Percentiles rank a stretch among this genome's conserved stretches.
These are phyloP conservation scores for Saturnia japonica DNA, from an alignment of 2,888 invertebrate species.

Conservation along the genomic window DNA sequence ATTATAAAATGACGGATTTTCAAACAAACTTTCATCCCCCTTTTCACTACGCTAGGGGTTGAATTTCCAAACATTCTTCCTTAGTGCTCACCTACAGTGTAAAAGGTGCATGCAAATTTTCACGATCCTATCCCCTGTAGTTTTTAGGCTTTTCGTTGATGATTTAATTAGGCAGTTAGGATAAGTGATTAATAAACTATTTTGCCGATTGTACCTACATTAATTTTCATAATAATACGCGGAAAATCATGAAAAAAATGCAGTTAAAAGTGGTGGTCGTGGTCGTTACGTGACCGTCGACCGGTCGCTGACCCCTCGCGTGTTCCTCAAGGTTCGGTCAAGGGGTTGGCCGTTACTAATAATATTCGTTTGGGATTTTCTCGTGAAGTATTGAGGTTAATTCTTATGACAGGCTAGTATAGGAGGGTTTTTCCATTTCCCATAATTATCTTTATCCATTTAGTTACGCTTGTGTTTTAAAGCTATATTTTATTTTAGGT, in stretches of 20 bases:
- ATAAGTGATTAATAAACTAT: neutral
- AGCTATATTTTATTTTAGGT: too few species aligned
- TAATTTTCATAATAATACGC: neutral
- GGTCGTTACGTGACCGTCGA: conserved; percentile 16
- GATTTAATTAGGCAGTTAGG: too few species aligned
- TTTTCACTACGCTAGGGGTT: too few species aligned
- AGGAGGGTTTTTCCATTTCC: neutral
- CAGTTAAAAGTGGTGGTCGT: neutral
- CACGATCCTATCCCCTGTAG: too few species aligned
- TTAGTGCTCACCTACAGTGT: too few species aligned
- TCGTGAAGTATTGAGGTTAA: conserved; percentile 4
- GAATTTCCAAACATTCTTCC: too few species aligned
- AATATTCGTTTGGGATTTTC: neutral
- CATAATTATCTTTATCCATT: neutral
- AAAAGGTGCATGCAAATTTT: too few species aligned
- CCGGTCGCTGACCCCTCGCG: conserved; percentile 28
- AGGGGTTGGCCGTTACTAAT: conserved; percentile 21
- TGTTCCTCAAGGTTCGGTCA: conserved; percentile 23
- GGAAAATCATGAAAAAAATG: neutral
- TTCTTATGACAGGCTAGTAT: conserved; percentile 1
- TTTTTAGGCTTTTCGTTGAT: too few species aligned
- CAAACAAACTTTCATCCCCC: too few species aligned
- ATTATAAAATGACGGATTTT: too few species aligned
- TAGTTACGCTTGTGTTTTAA: neutral
- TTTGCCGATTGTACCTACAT: neutral